phyloP scores from a whole-genome alignment of 2,888 invertebrate species.

The Heliconius ismenius region DNA sequence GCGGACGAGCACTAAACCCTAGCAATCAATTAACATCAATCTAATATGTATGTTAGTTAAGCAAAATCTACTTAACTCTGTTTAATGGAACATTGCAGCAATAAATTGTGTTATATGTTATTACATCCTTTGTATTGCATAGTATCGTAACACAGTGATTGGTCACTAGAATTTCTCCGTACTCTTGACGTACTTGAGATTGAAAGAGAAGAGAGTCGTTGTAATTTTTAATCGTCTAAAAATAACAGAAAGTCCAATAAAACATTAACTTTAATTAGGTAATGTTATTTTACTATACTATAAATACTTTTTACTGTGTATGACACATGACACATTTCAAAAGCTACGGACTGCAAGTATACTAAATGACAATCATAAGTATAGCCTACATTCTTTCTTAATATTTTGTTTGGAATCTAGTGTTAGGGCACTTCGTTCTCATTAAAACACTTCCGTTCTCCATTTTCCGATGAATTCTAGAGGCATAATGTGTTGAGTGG shows the following conservation, averaged over 20 bases:
- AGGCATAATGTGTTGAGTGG: too few species aligned
- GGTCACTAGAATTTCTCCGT: not conserved
- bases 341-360: too few species aligned
- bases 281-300: not conserved
- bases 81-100: constrained; percentile 11
- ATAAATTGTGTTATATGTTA: not conserved
- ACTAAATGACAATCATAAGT: too few species aligned
- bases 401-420: too few species aligned
- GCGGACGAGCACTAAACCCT: constrained; percentile 1
- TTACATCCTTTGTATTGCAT: not conserved
- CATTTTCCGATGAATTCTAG: too few species aligned
- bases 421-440: too few species aligned
- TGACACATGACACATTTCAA: too few species aligned
- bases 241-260: not conserved
- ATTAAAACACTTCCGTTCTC: too few species aligned
- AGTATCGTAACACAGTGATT: not conserved
- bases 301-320: not conserved
- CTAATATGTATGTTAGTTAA: constrained; percentile 20
- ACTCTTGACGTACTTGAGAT: too few species aligned
- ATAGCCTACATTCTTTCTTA: too few species aligned
- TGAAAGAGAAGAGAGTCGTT: not conserved
- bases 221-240: not conserved
- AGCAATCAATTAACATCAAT: constrained; percentile 13
- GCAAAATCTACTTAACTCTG: constrained; percentile 15
- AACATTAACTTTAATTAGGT: not conserved